These are phyloP conservation scores for Rhyzopertha dominica DNA, from an alignment of 1,140 invertebrate species.

Conservation along the genomic window DNA sequence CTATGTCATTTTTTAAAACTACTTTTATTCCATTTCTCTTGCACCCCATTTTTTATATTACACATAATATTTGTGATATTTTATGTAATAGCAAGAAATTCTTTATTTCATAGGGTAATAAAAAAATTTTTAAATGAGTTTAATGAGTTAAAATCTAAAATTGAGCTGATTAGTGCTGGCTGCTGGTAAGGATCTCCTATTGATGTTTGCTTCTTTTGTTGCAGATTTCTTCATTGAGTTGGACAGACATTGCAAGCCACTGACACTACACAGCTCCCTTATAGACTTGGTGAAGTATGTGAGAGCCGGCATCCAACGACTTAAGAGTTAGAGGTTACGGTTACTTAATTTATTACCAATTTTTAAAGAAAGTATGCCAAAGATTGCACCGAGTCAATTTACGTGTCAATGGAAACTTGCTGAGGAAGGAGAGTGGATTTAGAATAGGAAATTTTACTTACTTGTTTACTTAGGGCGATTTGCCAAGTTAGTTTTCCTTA, in stretches of 20 bases:
- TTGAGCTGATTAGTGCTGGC: too few relatives aligned
- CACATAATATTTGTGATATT: too few relatives aligned
- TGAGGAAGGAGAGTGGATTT: not conserved
- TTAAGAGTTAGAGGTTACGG: conserved; percentile 41
- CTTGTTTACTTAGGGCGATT: conserved; percentile 13
- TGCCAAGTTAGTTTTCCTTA: conserved; percentile 13
- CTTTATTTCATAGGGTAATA: too few relatives aligned
- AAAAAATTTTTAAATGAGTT: too few relatives aligned
- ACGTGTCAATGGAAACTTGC: conserved; percentile 29
- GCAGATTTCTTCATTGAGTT: conserved; percentile 76
- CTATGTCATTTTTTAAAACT: too few relatives aligned
- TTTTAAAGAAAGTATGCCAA: conserved; percentile 30
- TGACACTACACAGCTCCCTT: conserved; percentile 70
- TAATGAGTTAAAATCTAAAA: too few relatives aligned
- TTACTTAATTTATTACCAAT: conserved; percentile 4
- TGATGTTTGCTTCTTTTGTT: conserved; percentile 32
- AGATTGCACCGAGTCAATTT: conserved; percentile 42
- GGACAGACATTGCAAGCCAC: conserved; percentile 65
- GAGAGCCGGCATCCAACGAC: conserved; percentile 57
- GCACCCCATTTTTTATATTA: too few relatives aligned
- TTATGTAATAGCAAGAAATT: too few relatives aligned
- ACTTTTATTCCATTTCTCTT: too few relatives aligned
- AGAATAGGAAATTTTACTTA: not conserved
- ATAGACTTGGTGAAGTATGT: conserved; percentile 72
- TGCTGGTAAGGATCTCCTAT: not conserved